A percentile compares a stretch with the other conserved stretches of the same genome.
Evolutionary conservation across 2,113 vertebrate species (phyloP).

Genomic region (Passer domesticus): DNA sequence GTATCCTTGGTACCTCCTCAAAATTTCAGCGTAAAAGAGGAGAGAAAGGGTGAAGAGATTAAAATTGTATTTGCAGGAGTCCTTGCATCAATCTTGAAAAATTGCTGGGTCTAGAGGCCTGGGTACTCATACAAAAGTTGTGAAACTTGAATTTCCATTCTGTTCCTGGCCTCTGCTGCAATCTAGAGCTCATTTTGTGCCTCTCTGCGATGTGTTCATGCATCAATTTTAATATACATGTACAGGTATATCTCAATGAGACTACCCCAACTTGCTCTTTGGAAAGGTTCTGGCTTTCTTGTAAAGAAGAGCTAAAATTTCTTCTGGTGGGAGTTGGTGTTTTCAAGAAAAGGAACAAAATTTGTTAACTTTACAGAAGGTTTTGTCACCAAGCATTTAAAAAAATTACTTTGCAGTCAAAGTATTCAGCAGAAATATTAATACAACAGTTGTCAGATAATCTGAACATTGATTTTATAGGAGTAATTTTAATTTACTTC

Average conservation of each 20-base stretch:
- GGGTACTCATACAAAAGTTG: background rate
- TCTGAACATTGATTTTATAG: conserved; percentile 52
- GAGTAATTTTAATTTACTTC: conserved; percentile 61
- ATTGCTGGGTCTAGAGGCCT: background rate
- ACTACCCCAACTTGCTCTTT: background rate
- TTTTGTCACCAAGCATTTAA: background rate
- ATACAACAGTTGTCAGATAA: conserved; percentile 51
- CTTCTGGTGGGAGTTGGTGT: background rate
- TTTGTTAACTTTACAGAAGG: background rate
- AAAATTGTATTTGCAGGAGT: background rate
- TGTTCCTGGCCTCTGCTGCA: background rate
- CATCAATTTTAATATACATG: accelerated
- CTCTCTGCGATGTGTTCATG: background rate
- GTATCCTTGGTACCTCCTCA: background rate
- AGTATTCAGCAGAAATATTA: conserved; percentile 56
- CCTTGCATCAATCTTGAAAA: background rate
- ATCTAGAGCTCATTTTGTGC: background rate
- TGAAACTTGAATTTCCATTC: background rate
- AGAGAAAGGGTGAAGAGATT: background rate
- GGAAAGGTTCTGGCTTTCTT: background rate
- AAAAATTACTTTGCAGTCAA: conserved; percentile 47
- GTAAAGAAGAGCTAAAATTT: background rate
- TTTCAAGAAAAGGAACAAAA: background rate
- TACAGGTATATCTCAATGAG: background rate
- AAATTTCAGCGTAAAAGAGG: background rate